Conservation (phyloP, 1,140 invertebrate species). For the Heliconius hewitsoni region DNA sequence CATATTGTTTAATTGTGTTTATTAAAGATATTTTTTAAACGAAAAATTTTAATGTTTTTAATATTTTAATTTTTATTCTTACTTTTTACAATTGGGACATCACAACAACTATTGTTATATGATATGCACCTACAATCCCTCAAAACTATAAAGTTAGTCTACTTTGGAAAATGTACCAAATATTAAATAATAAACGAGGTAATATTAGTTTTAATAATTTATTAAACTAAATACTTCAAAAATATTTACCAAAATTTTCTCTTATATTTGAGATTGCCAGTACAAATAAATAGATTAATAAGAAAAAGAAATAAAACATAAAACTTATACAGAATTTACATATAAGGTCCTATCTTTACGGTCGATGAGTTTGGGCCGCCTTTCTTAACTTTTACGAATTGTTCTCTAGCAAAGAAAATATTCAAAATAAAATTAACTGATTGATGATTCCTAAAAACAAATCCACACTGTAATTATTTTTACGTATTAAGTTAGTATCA, state of each 20-base stretch:
- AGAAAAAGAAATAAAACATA: background rate
- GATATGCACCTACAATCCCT: conserved; percentile 18
- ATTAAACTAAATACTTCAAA: background rate
- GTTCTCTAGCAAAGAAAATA: too few relatives aligned
- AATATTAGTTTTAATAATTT: background rate
- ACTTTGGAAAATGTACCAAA: conserved; percentile 1
- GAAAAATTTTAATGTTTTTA: background rate
- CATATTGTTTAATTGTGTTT: background rate
- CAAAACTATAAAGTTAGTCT: conserved; percentile 34
- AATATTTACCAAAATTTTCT: background rate
- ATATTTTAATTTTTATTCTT: background rate
- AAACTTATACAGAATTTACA: background rate
- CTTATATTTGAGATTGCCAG: background rate
- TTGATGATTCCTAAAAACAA: too few relatives aligned
- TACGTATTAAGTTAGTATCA: too few relatives aligned
- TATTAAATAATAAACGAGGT: background rate
- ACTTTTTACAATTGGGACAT: background rate
- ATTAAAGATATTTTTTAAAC: background rate
- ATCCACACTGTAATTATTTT: too few relatives aligned
- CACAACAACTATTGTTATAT: conserved; percentile 2
- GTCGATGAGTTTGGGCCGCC: too few relatives aligned
- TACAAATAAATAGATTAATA: background rate
- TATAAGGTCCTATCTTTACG: too few relatives aligned
- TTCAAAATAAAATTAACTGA: too few relatives aligned
- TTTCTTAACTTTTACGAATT: too few relatives aligned